Conservation (phyloP, 2,113 vertebrate genomes). For the Malurus melanocephalus region DNA sequence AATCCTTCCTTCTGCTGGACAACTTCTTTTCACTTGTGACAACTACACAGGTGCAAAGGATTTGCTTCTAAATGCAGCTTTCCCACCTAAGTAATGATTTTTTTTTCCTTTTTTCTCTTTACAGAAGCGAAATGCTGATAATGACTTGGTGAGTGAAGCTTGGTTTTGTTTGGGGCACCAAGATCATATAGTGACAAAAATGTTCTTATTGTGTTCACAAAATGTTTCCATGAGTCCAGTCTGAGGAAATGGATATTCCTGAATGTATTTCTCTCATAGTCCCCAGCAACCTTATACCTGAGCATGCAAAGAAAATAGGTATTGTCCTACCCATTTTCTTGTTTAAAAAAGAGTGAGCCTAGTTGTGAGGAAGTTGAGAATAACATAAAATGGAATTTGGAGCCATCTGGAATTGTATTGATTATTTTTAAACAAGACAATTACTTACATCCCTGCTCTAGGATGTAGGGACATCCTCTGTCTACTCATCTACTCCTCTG, state of each 20-base stretch:
- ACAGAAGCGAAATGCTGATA: constrained; percentile 65
- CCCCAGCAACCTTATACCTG: not conserved
- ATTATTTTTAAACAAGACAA: not conserved
- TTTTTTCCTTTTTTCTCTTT: constrained; percentile 33
- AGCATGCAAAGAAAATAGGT: not conserved
- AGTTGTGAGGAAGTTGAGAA: not conserved
- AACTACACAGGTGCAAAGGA: not conserved
- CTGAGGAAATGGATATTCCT: not conserved
- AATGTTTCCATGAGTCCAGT: not conserved
- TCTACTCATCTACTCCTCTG: not conserved
- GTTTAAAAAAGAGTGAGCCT: not conserved
- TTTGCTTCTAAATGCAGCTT: not conserved
- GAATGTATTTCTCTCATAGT: not conserved
- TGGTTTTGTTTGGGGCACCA: not conserved
- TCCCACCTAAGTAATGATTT: not conserved
- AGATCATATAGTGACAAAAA: not conserved
- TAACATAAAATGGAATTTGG: not conserved
- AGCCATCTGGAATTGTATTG: not conserved
- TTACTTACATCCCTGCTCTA: not conserved
- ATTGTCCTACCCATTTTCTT: not conserved
- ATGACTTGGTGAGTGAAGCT: constrained; percentile 64
- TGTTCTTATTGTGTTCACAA: not conserved
- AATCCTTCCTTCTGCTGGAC: not conserved
- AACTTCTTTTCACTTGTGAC: not conserved
- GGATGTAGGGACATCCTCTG: no score